Evolutionary conservation across 2,797 vertebrate genomes (phyloP).

Genomic region (Sternotherus odoratus): DNA sequence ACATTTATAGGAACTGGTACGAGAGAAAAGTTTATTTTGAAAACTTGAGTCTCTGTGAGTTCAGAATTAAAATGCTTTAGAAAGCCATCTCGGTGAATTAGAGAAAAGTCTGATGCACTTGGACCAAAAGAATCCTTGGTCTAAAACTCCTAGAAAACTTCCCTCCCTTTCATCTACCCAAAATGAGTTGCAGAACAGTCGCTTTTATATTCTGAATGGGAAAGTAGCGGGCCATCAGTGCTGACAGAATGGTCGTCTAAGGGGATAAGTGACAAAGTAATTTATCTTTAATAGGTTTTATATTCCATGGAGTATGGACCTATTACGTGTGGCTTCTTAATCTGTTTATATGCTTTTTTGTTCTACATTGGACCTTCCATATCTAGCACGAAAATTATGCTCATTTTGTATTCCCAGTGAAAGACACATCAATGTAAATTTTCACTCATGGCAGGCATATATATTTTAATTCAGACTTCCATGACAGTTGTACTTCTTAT

Average conservation of each 20-base stretch:
- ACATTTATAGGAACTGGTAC: background rate
- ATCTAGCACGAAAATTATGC: accelerated
- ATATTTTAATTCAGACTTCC: background rate
- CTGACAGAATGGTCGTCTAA: background rate
- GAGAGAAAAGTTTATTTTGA: background rate
- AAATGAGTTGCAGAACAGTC: background rate
- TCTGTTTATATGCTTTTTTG: background rate
- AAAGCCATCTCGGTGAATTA: background rate
- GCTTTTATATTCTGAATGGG: accelerated
- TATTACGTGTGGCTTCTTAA: background rate
- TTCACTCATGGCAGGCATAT: background rate
- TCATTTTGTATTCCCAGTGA: background rate
- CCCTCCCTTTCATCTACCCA: background rate
- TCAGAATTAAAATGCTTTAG: background rate
- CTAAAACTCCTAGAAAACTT: accelerated
- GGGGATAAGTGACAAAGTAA: background rate
- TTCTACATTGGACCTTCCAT: background rate
- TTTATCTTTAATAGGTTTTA: background rate
- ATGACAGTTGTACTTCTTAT: background rate
- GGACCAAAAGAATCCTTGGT: background rate
- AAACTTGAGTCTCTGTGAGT: background rate
- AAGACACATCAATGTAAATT: background rate
- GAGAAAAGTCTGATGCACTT: accelerated
- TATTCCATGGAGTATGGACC: background rate
- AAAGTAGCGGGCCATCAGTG: background rate